Base-by-base conservation (phyloP, 2,113 vertebrate species). In the Collichthys lucidus region DNA sequence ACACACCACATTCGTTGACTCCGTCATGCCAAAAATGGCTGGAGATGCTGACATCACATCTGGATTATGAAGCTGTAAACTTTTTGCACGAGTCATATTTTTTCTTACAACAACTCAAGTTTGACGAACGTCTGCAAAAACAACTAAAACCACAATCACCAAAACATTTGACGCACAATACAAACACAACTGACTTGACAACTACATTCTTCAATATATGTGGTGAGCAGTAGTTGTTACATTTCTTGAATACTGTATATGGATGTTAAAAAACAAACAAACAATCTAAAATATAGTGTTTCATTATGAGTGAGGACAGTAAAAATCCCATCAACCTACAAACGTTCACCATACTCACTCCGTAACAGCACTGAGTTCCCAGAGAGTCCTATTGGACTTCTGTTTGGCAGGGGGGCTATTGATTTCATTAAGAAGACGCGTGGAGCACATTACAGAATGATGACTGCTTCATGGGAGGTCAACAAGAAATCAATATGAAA, bases 401-500 rank as follows among this genome's bases (percentile, higher is more conserved):
- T 84, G 87, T 89, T 86, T 88, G 80, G 88, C 86, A 90, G 91
- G 85, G 89, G 90, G 84, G 83, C 88, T 92, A 95, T 95, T 94
- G 94, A 95, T 95, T 95, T 96, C 93, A 96, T 95, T 96, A 95
- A 93, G 88, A 89, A 91, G 92, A 93, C 86, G 92, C 92, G 94
- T 87, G 94, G 92, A 92, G 92, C 93, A 92, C 92, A 95, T 96
- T 95, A 95, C 94, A 94, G 89, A 94, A 95, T 95, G 94, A 95
- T 95, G 94, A 94, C 92, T 94, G 92, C 92, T 95, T 95, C 94
- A 94, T 93, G 93, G 92, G 94, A 94, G 94, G 95, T 95, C 95
- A 95, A 95, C 95, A 95, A 95, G 93, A 94, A 95, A 96, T 96
- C 95, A 90, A 96, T 96, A 94, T 78, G 84, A 95, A 96, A 95